Conservation (phyloP, 2,888 invertebrate species). For the Machimus rusticus region DNA sequence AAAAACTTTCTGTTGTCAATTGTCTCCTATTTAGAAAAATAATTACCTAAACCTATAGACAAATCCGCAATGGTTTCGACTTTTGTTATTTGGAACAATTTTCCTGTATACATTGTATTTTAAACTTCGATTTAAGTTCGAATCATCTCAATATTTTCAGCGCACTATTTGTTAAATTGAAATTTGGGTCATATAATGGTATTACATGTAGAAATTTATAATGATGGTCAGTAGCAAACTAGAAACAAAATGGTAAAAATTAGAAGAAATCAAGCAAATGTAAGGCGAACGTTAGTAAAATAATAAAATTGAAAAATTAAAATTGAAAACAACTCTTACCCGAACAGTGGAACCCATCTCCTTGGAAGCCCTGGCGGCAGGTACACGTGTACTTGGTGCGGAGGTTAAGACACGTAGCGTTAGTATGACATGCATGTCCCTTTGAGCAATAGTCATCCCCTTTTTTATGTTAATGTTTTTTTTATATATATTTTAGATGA, state of each 20-base stretch:
- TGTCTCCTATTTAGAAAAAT: too few species aligned
- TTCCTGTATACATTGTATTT: neutral
- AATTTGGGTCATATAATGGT: neutral
- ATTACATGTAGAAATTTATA: neutral
- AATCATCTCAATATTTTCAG: neutral
- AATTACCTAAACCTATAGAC: too few species aligned
- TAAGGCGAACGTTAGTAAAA: neutral
- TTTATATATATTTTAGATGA: neutral
- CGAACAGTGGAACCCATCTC: slow-evolving; percentile 81
- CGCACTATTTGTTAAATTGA: neutral
- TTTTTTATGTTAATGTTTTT: slow-evolving; percentile 30
- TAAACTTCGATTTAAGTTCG: neutral
- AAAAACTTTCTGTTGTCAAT: too few species aligned
- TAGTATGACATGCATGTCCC: slow-evolving; percentile 88
- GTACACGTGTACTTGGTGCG: slow-evolving; percentile 90
- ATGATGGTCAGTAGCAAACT: neutral
- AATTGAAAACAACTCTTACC: slow-evolving; percentile 64
- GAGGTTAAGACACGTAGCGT: slow-evolving; percentile 90
- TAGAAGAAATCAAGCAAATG: slow-evolving; percentile 10
- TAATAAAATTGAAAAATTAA: neutral
- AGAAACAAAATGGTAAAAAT: neutral
- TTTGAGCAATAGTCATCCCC: slow-evolving; percentile 80
- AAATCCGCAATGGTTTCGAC: neutral
- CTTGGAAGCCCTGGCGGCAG: slow-evolving; percentile 89
- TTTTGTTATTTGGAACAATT: neutral